These are phyloP conservation scores for Hippocampus guttulatus DNA, from an alignment of 2,113 vertebrate species.

Conservation along the genomic window DNA sequence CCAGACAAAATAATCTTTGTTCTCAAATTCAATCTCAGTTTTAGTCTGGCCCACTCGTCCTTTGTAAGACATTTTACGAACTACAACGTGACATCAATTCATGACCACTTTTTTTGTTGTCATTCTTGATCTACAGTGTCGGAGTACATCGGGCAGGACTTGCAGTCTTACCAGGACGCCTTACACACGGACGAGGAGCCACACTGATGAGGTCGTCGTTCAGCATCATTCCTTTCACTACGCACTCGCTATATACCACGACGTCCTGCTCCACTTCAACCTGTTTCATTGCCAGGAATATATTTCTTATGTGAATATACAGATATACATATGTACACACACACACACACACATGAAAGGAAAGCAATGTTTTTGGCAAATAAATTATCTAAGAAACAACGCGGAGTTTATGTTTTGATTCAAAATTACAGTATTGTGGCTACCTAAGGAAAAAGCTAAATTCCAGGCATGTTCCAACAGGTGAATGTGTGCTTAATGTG, in stretches of 20 bases:
- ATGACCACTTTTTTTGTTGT: slow-evolving; percentile 12
- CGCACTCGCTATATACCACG: slow-evolving; percentile 38
- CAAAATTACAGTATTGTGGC: background rate
- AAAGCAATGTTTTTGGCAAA: slow-evolving; percentile 70
- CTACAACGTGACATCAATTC: background rate
- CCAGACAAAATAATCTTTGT: too few species aligned
- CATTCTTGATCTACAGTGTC: slow-evolving; percentile 56
- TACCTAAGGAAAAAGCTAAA: background rate
- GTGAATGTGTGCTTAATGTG: background rate
- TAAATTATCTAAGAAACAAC: slow-evolving; percentile 70
- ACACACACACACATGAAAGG: slow-evolving; percentile 44
- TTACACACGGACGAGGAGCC: slow-evolving; percentile 67
- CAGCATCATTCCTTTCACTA: slow-evolving; percentile 31
- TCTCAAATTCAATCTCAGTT: too few species aligned
- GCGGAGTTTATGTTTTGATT: slow-evolving; percentile 18
- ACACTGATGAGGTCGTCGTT: slow-evolving; percentile 51
- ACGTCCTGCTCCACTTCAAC: slow-evolving; percentile 30
- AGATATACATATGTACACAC: too few species aligned
- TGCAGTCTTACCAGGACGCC: slow-evolving; percentile 64
- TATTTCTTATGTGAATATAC: slow-evolving; percentile 41
- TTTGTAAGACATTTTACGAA: background rate
- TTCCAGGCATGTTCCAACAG: slow-evolving; percentile 24
- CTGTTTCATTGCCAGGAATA: slow-evolving; percentile 37
- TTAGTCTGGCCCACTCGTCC: background rate
- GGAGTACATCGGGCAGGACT: slow-evolving; percentile 76